Percentiles rank a stretch among this genome's conserved stretches.
Evolutionary conservation across 1,140 invertebrate genomes (phyloP).

Genomic region (Macrobrachium rosenbergii): DNA sequence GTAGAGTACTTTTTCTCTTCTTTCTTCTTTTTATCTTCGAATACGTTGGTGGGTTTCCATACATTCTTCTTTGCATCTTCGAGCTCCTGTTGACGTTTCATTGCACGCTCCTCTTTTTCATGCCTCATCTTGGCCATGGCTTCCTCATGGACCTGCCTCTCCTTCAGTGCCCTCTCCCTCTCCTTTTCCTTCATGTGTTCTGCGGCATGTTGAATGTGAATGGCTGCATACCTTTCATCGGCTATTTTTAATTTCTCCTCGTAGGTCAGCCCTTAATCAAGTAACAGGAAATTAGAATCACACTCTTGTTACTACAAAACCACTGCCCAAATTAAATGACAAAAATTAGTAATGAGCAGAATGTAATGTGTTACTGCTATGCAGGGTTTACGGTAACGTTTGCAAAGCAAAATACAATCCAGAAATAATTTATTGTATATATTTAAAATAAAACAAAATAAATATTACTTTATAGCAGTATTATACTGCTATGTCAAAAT

Average conservation of each 20-base stretch:
- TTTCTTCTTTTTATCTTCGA: constrained; percentile 68
- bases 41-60: constrained; percentile 63
- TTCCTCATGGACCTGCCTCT: constrained; percentile 59
- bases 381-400: too few species aligned
- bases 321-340: not conserved
- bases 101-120: constrained; percentile 38
- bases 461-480: not conserved
- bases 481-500: too few species aligned
- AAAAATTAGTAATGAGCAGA: constrained; percentile 16
- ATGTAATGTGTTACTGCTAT: not conserved
- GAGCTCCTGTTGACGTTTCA: constrained; percentile 57
- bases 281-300: constrained; percentile 37
- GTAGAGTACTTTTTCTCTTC: constrained; percentile 70
- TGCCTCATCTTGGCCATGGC: constrained; percentile 56
- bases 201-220: constrained; percentile 65
- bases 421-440: too few species aligned
- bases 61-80: constrained; percentile 59
- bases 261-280: constrained; percentile 63
- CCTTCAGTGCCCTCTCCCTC: constrained; percentile 55
- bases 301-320: constrained; percentile 12
- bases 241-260: constrained; percentile 65
- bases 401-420: too few species aligned
- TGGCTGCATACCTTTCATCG: constrained; percentile 65
- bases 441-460: constrained; percentile 2
- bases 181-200: constrained; percentile 65